Evolutionary conservation across 2,113 vertebrate genomes (phyloP).

Genomic region (Zapornia atra): DNA sequence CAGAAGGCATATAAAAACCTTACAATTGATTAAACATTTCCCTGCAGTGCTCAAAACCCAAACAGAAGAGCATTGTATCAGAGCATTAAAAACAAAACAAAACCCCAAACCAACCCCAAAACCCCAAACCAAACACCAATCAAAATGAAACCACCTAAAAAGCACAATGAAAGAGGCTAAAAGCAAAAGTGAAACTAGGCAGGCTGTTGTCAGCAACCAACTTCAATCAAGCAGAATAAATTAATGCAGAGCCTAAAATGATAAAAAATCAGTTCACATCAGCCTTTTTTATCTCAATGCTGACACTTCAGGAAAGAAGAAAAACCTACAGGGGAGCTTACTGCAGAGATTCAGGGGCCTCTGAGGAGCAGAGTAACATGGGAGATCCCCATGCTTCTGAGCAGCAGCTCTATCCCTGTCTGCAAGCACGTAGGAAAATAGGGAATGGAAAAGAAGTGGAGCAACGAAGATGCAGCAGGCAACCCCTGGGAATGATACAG

Average conservation of each 20-base stretch:
- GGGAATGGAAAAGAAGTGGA: neutral
- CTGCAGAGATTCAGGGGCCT: neutral
- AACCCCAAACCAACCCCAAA: neutral
- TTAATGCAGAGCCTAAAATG: neutral
- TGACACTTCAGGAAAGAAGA: neutral
- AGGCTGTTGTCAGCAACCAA: neutral
- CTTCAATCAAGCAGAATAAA: constrained; percentile 16
- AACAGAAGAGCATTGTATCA: neutral
- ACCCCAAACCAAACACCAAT: neutral
- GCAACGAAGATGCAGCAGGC: neutral
- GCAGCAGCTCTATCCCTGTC: neutral
- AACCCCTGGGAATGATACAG: neutral
- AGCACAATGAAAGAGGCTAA: neutral
- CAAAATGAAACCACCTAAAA: neutral
- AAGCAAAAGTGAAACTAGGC: constrained; percentile 29
- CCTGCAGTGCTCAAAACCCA: neutral
- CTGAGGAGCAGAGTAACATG: neutral
- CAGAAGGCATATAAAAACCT: constrained; percentile 8
- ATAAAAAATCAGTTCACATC: neutral
- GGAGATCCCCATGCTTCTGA: neutral
- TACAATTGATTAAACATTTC: neutral
- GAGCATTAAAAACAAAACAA: neutral
- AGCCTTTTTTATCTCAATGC: constrained; percentile 4
- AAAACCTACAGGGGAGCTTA: neutral
- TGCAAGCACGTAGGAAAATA: neutral